Evolutionary conservation across 1,140 invertebrate species (phyloP).

Genomic region (Trachelipus rathkii): DNA sequence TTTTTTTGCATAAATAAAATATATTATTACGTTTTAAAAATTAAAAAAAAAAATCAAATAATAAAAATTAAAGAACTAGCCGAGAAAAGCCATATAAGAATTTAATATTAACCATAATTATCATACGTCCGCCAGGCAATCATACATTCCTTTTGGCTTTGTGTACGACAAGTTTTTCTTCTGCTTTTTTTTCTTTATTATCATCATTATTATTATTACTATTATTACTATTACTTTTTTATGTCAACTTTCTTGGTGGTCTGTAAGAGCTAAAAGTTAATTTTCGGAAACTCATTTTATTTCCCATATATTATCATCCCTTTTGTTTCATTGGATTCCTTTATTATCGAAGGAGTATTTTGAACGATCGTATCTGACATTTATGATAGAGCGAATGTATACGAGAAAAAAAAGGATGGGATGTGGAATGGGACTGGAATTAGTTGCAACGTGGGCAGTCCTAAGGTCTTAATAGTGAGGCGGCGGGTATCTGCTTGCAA

Average conservation of each 20-base stretch:
- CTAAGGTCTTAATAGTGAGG: neutral
- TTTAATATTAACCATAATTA: conserved; percentile 1
- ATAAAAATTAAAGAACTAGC: no score
- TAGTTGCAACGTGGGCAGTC: conserved; percentile 1
- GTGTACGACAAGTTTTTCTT: neutral
- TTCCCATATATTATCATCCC: conserved; percentile 12
- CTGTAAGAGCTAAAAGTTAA: neutral
- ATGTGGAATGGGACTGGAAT: neutral
- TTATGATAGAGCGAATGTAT: neutral
- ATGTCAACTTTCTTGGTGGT: conserved; percentile 6
- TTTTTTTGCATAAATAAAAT: no score
- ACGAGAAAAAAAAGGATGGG: neutral
- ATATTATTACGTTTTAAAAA: no score
- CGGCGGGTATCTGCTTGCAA: neutral
- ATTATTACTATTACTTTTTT: neutral
- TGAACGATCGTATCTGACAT: neutral
- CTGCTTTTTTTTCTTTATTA: no score
- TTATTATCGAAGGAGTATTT: neutral
- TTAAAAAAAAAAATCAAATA: no score
- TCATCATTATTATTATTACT: no score
- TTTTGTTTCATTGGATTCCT: conserved; percentile 3
- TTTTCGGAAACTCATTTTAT: conserved; percentile 8
- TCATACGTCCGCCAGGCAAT: neutral
- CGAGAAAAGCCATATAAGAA: neutral
- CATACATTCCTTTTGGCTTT: neutral